Percentiles rank a stretch among this genome's conserved stretches.
Conservation (phyloP, 2,797 vertebrate species). For the Hypotaenidia philippensis region DNA sequence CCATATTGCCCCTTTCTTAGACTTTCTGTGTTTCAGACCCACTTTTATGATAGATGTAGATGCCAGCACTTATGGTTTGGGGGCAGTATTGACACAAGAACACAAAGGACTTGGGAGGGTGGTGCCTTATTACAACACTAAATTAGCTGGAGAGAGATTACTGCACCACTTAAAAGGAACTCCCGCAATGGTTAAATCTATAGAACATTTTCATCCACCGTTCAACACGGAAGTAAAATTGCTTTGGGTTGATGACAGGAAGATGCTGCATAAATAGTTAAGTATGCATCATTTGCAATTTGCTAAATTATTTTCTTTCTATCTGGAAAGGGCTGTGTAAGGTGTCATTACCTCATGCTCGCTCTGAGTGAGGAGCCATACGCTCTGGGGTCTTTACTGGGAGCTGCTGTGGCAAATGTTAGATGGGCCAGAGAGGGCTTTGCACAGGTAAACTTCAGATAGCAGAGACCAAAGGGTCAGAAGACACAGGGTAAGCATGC, state of each 20-base stretch:
- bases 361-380: background rate
- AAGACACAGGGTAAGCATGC: background rate
- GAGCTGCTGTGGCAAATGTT: accelerated
- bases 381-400: background rate
- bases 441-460: background rate
- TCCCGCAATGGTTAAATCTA: constrained; percentile 72
- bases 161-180: constrained; percentile 68
- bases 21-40: constrained; percentile 41
- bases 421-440: background rate
- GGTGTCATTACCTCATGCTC: constrained; percentile 61
- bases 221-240: constrained; percentile 72
- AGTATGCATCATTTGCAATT: constrained; percentile 73
- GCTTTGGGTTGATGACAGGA: constrained; percentile 75
- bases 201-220: constrained; percentile 66
- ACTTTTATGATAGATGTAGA: constrained; percentile 65
- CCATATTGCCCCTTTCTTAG: background rate
- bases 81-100: constrained; percentile 76
- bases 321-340: constrained; percentile 47
- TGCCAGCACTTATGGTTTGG: constrained; percentile 72
- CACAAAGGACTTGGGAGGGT: constrained; percentile 69
- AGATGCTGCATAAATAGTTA: constrained; percentile 77
- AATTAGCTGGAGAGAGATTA: constrained; percentile 69
- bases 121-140: constrained; percentile 73
- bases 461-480: background rate
- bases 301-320: constrained; percentile 75